A percentile compares a stretch with the other conserved stretches of the same genome.
Conservation (phyloP, 2,888 invertebrate species). For the Platycheirus albimanus region DNA sequence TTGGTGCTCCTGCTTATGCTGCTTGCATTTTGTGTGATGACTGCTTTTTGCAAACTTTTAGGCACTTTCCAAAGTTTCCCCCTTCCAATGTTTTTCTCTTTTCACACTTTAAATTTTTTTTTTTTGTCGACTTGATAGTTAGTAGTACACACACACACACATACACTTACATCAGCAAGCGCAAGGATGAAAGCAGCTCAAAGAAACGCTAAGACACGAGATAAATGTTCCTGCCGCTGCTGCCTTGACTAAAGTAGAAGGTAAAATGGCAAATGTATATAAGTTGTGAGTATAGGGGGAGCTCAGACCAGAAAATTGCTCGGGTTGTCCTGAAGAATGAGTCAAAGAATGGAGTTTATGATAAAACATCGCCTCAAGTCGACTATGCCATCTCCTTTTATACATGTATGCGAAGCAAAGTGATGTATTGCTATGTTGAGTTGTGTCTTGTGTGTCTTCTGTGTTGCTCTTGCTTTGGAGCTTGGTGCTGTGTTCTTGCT, state of each 20-base stretch:
- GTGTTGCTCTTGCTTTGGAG: background rate
- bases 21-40: slow-evolving; percentile 57
- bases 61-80: slow-evolving; percentile 58
- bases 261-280: slow-evolving; percentile 38
- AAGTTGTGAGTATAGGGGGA: background rate
- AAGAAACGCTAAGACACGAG: slow-evolving; percentile 23
- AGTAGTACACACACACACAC: slow-evolving; percentile 14
- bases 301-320: slow-evolving; percentile 27
- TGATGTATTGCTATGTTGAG: background rate
- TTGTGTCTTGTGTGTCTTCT: background rate
- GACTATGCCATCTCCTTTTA: background rate
- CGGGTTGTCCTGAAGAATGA: background rate
- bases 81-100: slow-evolving; percentile 7
- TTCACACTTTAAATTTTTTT: slow-evolving; percentile 23
- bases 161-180: background rate
- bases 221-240: slow-evolving; percentile 37
- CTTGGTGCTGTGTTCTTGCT: slow-evolving; percentile 40
- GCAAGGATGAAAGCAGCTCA: slow-evolving; percentile 29
- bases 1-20: background rate
- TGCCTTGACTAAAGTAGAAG: slow-evolving; percentile 43
- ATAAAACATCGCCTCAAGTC: slow-evolving; percentile 60
- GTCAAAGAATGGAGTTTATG: slow-evolving; percentile 48
- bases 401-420: background rate
- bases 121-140: slow-evolving; percentile 43
- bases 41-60: slow-evolving; percentile 70